phyloP scores from a whole-genome alignment of 2,797 vertebrate genomes.

The Eulemur mongoz region DNA sequence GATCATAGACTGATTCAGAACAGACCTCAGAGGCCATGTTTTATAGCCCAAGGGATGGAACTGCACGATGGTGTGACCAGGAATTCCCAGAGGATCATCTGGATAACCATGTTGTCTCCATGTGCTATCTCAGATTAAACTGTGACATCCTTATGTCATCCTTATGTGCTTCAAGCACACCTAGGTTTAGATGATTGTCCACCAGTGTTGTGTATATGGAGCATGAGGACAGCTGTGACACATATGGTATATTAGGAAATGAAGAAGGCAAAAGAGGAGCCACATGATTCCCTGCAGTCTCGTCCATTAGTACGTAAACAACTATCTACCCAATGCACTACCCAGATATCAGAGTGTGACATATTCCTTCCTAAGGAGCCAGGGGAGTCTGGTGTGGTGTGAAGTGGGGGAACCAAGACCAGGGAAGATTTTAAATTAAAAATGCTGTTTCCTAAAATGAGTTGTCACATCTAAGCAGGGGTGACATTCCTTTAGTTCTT shows the following conservation, averaged over 20 bases:
- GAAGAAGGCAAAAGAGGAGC: background rate
- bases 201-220: background rate
- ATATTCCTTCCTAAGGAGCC: background rate
- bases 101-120: background rate
- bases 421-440: background rate
- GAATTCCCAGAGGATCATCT: background rate
- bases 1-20: background rate
- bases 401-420: background rate
- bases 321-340: background rate
- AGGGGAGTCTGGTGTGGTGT: background rate
- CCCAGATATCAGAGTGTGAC: background rate
- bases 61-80: background rate
- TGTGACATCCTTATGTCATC: background rate
- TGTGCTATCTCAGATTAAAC: background rate
- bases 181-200: background rate
- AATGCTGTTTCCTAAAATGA: background rate
- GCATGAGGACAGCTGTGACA: background rate
- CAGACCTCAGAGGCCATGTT: background rate
- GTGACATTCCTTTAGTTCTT: background rate
- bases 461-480: background rate
- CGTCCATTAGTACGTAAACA: background rate
- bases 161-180: background rate
- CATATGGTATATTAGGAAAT: background rate
- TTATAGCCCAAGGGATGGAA: background rate
- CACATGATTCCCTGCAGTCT: background rate